Base-by-base conservation (phyloP, 2,797 vertebrate species). In the Botia almorhae region DNA sequence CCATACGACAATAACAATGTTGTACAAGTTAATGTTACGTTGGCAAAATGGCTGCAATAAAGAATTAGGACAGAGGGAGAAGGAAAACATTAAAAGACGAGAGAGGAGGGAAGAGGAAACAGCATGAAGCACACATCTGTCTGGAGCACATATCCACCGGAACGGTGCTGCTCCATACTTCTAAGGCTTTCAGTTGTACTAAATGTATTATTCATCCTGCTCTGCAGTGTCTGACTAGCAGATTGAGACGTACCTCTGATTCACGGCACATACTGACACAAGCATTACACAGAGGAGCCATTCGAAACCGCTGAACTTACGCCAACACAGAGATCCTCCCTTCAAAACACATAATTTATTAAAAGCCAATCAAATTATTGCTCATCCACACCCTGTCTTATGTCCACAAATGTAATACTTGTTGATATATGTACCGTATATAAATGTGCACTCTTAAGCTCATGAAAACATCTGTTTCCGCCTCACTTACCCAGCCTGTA, bases 191-290 rank as follows among this genome's bases (percentile, higher is more conserved):
- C 75, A 78, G 77, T 87, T 83, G 83, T 76, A 80, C 85, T 83
- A 78, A 76, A 76, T 89, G 81, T 82, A 84, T 90, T 89, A 92
- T 90, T 89, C 78, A 89, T 88, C 61, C 72, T 51, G 56, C 83
- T 64, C 71, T 76, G 82, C 78, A 84, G 76, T 81, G 81, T 83
- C 78, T 87, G 74, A 36, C 72, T 17, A 46, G 46, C 50, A 83
- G 83, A 84, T 77, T 85, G 76, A 82, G 76, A 82, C 64, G 16
- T 81, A 75, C 21, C 73, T 70, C 53, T 65, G 19, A 69, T 78
- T 80, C 74, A 50, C 26, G 58, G 61, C 53, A 70, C 26, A 79
- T 64, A 75, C 43, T 51, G 64, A 68, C 50, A 74, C 36, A n/a
- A 67, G 48, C 21, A 67, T 60, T 56, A 58, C 17, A 61, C 50